Percentiles rank a stretch among this genome's conserved stretches.
phyloP scores from a whole-genome alignment of 2,888 invertebrate species.

The Epistrophella euchroma region DNA sequence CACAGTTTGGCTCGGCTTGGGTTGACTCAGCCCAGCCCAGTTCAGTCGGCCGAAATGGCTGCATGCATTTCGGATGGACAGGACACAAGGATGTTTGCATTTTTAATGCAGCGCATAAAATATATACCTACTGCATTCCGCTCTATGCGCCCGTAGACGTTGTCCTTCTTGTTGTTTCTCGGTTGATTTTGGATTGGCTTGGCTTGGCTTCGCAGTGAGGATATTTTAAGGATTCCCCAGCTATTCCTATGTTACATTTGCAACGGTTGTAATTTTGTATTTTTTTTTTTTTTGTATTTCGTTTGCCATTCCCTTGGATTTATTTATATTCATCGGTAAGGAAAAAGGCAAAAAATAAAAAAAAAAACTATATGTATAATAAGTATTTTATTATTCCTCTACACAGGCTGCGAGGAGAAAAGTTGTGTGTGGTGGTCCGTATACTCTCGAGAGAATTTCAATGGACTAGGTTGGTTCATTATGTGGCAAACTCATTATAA shows the following conservation, averaged over 20 bases:
- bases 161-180: constrained; percentile 27
- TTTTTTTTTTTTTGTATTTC: constrained; percentile 32
- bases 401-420: constrained; percentile 43
- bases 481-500: constrained; percentile 62
- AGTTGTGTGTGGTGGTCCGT: constrained; percentile 32
- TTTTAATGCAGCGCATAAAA: constrained; percentile 68
- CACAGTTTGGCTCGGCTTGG: background rate
- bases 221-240: constrained; percentile 44
- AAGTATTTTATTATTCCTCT: constrained; percentile 59
- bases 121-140: constrained; percentile 45
- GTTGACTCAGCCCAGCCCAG: background rate
- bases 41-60: constrained; percentile 29
- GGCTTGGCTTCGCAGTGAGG: constrained; percentile 18
- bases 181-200: constrained; percentile 25
- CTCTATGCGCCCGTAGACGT: constrained; percentile 12
- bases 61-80: constrained; percentile 69
- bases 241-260: constrained; percentile 37
- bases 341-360: constrained; percentile 29
- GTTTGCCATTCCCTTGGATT: constrained; percentile 54
- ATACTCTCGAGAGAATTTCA: constrained; percentile 53
- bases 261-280: constrained; percentile 45
- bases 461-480: constrained; percentile 53
- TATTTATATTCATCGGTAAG: constrained; percentile 49
- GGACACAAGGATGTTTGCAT: constrained; percentile 68
- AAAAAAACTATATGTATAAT: constrained; percentile 4